Conservation (phyloP, 2,888 invertebrate genomes). For the Phalera bucephala region DNA sequence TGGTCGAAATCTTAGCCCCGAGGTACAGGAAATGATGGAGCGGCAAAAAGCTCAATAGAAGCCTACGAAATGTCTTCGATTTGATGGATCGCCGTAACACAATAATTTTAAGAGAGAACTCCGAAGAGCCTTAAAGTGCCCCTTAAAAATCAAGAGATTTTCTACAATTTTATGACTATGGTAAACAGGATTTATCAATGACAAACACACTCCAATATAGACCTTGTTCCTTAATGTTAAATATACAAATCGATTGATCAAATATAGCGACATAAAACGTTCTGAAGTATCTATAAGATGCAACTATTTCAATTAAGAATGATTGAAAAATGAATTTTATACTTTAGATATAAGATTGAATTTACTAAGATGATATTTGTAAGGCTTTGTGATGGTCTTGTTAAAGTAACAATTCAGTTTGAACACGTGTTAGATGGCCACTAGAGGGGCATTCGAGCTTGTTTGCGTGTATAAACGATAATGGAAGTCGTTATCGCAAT, state of each 20-base stretch:
- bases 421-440: conserved; percentile 79
- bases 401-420: conserved; percentile 38
- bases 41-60: conserved; percentile 71
- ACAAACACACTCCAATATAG: conserved; percentile 4
- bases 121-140: conserved; percentile 72
- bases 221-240: fast-evolving
- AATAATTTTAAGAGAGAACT: conserved; percentile 69
- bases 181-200: conserved; percentile 27
- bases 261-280: conserved; percentile 1
- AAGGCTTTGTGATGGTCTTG: conserved; percentile 10
- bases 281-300: not conserved
- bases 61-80: conserved; percentile 66
- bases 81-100: conserved; percentile 80
- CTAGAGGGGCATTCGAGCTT: conserved; percentile 62
- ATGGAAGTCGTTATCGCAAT: conserved; percentile 42
- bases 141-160: conserved; percentile 79
- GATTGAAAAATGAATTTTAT: conserved; percentile 11
- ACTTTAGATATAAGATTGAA: fast-evolving
- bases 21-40: conserved; percentile 75
- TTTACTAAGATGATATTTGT: not conserved
- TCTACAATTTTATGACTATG: conserved; percentile 63
- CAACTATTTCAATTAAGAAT: conserved; percentile 1
- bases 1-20: conserved; percentile 56
- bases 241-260: not conserved
- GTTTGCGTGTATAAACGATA: conserved; percentile 56